phyloP scores from a whole-genome alignment of 92 coral and sea anemone species.

The Actinernus sp. region DNA sequence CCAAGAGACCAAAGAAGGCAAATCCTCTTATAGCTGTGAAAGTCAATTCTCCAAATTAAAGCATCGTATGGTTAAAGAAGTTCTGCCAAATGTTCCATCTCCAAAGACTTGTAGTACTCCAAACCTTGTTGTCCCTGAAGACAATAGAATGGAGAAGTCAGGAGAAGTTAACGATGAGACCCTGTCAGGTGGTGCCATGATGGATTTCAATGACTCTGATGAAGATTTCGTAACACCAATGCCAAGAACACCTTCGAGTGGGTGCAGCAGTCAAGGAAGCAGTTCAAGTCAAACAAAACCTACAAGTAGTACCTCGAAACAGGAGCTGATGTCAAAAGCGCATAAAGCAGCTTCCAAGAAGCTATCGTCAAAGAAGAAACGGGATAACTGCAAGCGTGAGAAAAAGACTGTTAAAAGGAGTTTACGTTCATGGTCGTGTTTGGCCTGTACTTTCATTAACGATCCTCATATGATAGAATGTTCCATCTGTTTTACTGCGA shows the following conservation, averaged over 20 bases:
- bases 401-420: neutral
- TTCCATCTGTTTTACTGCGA: constrained; percentile 69
- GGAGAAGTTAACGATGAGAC: too few relatives aligned
- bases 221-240: constrained; percentile 13
- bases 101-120: too few relatives aligned
- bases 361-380: neutral
- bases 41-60: too few relatives aligned
- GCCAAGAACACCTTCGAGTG: constrained; percentile 1
- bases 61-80: too few relatives aligned
- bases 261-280: neutral
- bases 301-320: neutral
- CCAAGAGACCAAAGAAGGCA: too few relatives aligned
- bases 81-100: too few relatives aligned
- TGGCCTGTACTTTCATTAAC: constrained; percentile 76
- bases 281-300: neutral
- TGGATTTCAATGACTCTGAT: constrained; percentile 29
- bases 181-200: too few relatives aligned
- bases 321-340: neutral
- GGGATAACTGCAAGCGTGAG: neutral
- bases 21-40: too few relatives aligned
- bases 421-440: constrained; percentile 58
- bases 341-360: neutral
- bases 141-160: too few relatives aligned
- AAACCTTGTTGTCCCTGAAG: too few relatives aligned
- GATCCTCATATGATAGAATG: constrained; percentile 77